Conservation (phyloP, 2,888 invertebrate genomes). For the Meghimatium bilineatum region DNA sequence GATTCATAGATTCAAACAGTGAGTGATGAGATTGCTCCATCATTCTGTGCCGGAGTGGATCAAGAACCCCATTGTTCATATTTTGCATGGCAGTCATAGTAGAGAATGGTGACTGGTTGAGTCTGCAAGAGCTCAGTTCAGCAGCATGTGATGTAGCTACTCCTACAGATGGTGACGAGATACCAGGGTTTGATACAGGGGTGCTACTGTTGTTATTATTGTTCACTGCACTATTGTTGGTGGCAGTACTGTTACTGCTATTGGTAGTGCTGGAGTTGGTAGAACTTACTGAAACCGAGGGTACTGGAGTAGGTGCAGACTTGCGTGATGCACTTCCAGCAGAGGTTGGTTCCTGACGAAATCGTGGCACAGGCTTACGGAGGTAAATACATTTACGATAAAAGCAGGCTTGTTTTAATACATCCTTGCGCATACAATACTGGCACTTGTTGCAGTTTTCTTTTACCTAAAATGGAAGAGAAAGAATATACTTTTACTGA, state of each 20-base stretch:
- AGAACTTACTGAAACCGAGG: not conserved
- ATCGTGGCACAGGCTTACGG: slow-evolving; percentile 57
- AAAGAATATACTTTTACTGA: too few species aligned
- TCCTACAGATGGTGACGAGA: slow-evolving; percentile 38
- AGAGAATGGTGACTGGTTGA: slow-evolving; percentile 47
- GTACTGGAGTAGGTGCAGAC: slow-evolving; percentile 23
- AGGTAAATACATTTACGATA: slow-evolving; percentile 73
- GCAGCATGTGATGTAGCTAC: slow-evolving; percentile 41
- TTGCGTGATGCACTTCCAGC: not conserved
- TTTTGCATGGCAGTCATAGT: slow-evolving; percentile 34
- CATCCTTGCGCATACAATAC: slow-evolving; percentile 68
- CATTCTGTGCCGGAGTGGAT: slow-evolving; percentile 39
- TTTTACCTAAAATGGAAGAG: slow-evolving; percentile 60
- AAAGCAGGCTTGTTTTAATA: slow-evolving; percentile 71
- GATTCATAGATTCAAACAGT: slow-evolving; percentile 45
- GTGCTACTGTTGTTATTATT: slow-evolving; percentile 48
- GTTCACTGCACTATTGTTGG: slow-evolving; percentile 47
- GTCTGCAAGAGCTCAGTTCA: slow-evolving; percentile 50
- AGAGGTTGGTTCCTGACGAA: slow-evolving; percentile 47
- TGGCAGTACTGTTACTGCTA: slow-evolving; percentile 26
- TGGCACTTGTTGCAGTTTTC: slow-evolving; percentile 72
- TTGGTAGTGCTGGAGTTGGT: slow-evolving; percentile 37
- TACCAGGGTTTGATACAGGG: not conserved
- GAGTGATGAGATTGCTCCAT: slow-evolving; percentile 45
- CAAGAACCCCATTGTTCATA: slow-evolving; percentile 46